Evolutionary conservation across 2,113 vertebrate genomes (phyloP).

Genomic region (Choloepus hoffmanni): DNA sequence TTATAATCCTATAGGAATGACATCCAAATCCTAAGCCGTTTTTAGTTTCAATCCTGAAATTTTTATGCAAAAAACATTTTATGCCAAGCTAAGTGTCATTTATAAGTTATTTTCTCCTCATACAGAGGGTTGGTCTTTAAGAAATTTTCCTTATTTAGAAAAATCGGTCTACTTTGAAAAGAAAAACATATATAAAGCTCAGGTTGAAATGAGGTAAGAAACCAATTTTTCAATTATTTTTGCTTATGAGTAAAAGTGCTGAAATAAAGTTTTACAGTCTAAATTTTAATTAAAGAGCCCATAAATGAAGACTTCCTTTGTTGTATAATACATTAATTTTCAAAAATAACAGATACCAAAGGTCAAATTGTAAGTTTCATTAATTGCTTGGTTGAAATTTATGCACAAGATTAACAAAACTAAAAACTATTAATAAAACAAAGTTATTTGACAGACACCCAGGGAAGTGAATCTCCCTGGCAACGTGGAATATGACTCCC

Average conservation of each 20-base stretch:
- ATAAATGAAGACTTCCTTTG: neutral
- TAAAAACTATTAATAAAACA: neutral
- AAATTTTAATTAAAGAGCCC: slow-evolving; percentile 3
- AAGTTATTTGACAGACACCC: neutral
- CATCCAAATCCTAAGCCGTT: slow-evolving; percentile 23
- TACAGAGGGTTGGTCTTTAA: slow-evolving; percentile 51
- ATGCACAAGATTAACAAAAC: neutral
- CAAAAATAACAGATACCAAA: slow-evolving; percentile 15
- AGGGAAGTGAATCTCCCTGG: no score
- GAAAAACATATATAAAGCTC: neutral
- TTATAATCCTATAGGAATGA: slow-evolving; percentile 44
- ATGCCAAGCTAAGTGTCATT: slow-evolving; percentile 26
- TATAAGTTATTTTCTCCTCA: slow-evolving; percentile 70
- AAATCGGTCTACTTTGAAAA: neutral
- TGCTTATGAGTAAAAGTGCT: slow-evolving; percentile 14
- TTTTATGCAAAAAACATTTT: slow-evolving; percentile 33
- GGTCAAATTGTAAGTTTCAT: slow-evolving; percentile 19
- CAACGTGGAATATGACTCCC: no score
- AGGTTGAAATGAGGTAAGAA: neutral
- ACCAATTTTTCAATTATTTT: slow-evolving; percentile 16
- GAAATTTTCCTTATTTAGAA: slow-evolving; percentile 64
- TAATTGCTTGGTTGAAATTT: slow-evolving; percentile 19
- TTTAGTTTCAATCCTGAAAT: slow-evolving; percentile 68
- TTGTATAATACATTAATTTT: neutral
- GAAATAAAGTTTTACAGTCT: slow-evolving; percentile 20